Base-by-base conservation (phyloP, 2,113 vertebrate species). In the Psilopogon haemacephalus region DNA sequence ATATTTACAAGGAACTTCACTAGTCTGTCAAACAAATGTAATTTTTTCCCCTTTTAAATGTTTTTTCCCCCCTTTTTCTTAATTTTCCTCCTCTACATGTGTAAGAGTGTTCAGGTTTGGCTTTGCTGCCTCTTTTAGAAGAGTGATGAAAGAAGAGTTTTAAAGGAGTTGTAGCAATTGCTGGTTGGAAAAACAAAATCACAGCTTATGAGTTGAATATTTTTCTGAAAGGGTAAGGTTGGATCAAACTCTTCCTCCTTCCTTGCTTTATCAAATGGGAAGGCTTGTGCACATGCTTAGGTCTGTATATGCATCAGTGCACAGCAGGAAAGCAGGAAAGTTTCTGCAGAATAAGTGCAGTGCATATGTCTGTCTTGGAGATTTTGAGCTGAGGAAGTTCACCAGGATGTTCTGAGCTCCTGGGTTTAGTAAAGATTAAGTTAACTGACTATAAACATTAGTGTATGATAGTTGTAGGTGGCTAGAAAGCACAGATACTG, bases 101-200 rank as follows among this genome's bases (percentile, higher is more conserved):
- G 19, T 76, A 68, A 81, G 44, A 21, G 5, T 84, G 52, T 50
- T 77, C 18, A 5, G n/a, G 8, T 89, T 46, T 88, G 16, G 4
- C 40, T 70, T 95, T 95, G 15, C 33, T 86, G 73, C 28, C 37
- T 93, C 62, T 63, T 15, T 94, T 72, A 28, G n/a, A 83, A 86
- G 37, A 92, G 35, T 5, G 7, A 33, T 46, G 67, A 48, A 85
- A 85, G 37, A 78, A 60, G 64, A 74, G 37, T 96, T 83, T 55
- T 59, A 80, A 35, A 62, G 37, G 17, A 10, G 71, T 37, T 56
- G 54, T 37, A 35, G 40, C 56, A 82, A 54, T 84, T 42, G 27
- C 17, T 42, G 19, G 33, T 70, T 40, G 33, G 67, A 64, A 86
- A 86, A 90, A 23, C 6, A n/a, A 63, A 87, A 19, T 30, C 1